Evolutionary conservation across 2,888 invertebrate genomes (phyloP).

Genomic region (Lamproptera curius): DNA sequence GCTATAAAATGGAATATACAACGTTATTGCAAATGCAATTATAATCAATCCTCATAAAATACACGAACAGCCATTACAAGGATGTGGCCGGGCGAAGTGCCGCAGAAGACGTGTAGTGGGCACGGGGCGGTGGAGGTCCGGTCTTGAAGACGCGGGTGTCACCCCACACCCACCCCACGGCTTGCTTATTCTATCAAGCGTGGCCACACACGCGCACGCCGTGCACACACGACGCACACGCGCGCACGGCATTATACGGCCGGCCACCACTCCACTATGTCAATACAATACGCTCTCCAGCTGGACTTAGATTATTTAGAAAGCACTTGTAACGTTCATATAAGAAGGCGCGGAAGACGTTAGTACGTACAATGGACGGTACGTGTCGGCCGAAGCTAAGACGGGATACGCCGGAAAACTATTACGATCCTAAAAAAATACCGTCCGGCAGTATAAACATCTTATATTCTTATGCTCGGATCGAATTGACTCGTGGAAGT

Average conservation of each 20-base stretch:
- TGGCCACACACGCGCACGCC: slow-evolving; percentile 58
- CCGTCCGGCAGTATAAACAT: slow-evolving; percentile 62
- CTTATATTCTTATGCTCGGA: slow-evolving; percentile 58
- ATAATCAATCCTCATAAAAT: slow-evolving; percentile 47
- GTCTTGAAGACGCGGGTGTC: slow-evolving; percentile 66
- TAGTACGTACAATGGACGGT: slow-evolving; percentile 73
- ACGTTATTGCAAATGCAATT: slow-evolving; percentile 34
- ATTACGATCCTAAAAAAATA: slow-evolving; percentile 78
- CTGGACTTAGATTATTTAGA: slow-evolving; percentile 80
- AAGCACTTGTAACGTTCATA: slow-evolving; percentile 80
- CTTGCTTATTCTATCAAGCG: slow-evolving; percentile 79
- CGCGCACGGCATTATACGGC: slow-evolving; percentile 67
- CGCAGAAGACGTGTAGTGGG: slow-evolving; percentile 74
- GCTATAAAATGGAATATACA: no score
- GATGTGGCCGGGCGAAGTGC: slow-evolving; percentile 71
- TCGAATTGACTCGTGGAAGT: slow-evolving; percentile 51
- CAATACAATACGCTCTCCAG: slow-evolving; percentile 79
- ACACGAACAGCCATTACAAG: slow-evolving; percentile 68
- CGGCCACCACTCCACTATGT: slow-evolving; percentile 78
- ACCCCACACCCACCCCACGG: slow-evolving; percentile 62
- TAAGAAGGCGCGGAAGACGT: slow-evolving; percentile 76
- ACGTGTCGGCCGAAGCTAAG: slow-evolving; percentile 70
- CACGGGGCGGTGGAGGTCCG: slow-evolving; percentile 69
- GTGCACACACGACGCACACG: slow-evolving; percentile 55
- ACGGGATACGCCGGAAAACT: slow-evolving; percentile 69